Percentiles rank a stretch among this genome's conserved stretches.
phyloP scores from a whole-genome alignment of 2,113 vertebrate genomes.

The Neopipo cinnamomea region DNA sequence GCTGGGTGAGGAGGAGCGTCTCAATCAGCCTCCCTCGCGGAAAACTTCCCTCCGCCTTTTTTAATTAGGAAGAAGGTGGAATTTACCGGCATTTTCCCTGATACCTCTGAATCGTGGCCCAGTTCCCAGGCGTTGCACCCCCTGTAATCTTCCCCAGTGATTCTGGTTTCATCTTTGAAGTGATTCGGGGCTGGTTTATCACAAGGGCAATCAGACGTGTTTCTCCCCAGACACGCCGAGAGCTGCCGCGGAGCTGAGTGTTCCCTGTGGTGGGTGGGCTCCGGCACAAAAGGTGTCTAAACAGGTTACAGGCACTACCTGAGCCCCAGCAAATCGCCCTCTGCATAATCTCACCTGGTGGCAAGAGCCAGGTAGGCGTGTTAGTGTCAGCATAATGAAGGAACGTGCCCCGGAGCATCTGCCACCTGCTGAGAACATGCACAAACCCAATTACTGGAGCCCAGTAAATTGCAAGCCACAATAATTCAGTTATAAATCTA shows the following conservation, averaged over 20 bases:
- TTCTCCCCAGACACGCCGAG: not conserved
- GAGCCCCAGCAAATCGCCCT: not conserved
- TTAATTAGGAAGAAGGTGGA: not conserved
- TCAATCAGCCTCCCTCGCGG: not conserved
- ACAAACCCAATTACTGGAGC: not conserved
- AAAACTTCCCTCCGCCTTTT: not conserved
- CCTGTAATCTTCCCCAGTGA: not conserved
- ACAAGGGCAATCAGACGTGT: not conserved
- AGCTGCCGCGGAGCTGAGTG: not conserved
- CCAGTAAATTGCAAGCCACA: not conserved
- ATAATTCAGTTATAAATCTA: not conserved
- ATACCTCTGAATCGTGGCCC: not conserved
- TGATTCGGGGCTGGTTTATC: not conserved
- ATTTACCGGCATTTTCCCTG: not conserved
- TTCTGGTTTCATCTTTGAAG: not conserved
- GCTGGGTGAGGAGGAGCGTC: fast-evolving
- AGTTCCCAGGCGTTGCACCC: not conserved
- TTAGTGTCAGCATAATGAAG: not conserved
- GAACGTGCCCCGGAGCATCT: not conserved
- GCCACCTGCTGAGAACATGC: not conserved
- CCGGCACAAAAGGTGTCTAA: not conserved
- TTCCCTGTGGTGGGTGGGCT: not conserved
- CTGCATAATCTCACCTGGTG: not conserved
- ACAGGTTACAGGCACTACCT: not conserved
- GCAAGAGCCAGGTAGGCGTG: not conserved